These are phyloP conservation scores for Ctenosaura bakeri DNA, from an alignment of 2,797 vertebrate species.

Conservation along the genomic window DNA sequence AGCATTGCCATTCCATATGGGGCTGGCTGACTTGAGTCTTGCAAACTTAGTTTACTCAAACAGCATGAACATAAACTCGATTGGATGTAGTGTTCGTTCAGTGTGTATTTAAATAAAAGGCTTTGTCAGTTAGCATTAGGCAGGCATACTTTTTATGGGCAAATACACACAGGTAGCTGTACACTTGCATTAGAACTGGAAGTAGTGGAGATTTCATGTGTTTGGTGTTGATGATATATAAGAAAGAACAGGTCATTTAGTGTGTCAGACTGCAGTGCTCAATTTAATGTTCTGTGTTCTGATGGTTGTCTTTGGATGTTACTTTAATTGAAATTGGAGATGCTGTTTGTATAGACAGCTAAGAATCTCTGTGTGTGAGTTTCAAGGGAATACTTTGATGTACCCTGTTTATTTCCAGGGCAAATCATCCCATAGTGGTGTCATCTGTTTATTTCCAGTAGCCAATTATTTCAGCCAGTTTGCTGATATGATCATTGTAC, in stretches of 20 bases:
- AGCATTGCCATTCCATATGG: neutral
- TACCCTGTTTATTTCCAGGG: neutral
- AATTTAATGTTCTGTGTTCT: neutral
- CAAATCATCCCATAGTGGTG: neutral
- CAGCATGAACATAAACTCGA: conserved; percentile 5
- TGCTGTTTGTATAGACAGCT: conserved; percentile 1
- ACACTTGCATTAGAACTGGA: conserved; percentile 18
- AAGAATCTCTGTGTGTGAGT: neutral
- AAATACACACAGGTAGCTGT: neutral
- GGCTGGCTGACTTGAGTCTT: conserved; percentile 8
- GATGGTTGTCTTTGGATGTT: neutral
- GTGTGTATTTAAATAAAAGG: neutral
- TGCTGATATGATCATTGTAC: neutral
- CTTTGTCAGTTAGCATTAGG: conserved; percentile 2
- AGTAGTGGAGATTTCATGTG: conserved; percentile 6
- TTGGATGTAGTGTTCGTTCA: neutral
- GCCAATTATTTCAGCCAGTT: neutral
- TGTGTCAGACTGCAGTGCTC: neutral
- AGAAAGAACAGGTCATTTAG: neutral
- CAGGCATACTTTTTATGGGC: neutral
- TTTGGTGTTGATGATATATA: neutral
- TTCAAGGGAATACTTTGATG: conserved; percentile 7
- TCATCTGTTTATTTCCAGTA: neutral
- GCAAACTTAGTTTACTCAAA: conserved; percentile 18
- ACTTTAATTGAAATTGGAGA: conserved; percentile 21